phyloP scores from a whole-genome alignment of 2,888 invertebrate species.

The Tipula unca region DNA sequence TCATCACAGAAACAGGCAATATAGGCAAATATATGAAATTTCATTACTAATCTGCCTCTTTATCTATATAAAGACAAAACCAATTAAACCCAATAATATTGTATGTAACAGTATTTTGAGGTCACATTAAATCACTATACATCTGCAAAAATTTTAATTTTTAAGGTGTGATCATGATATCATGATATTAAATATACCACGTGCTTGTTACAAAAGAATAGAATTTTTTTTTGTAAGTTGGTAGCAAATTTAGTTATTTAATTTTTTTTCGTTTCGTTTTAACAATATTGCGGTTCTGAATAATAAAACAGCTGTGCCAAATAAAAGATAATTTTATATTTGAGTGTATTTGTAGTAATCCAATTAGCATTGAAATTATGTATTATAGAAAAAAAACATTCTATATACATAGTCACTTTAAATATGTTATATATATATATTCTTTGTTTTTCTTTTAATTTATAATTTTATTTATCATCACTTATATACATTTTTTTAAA shows the following conservation, averaged over 20 bases:
- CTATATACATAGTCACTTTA: not conserved
- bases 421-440: not conserved
- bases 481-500: not conserved
- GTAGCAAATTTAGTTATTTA: not conserved
- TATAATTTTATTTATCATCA: slow-evolving; percentile 8
- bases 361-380: slow-evolving; percentile 14
- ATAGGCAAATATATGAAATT: not conserved
- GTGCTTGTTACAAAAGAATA: not conserved
- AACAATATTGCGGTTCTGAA: not conserved
- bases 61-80: not conserved
- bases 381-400: not conserved
- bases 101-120: not conserved
- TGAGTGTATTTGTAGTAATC: not conserved
- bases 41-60: not conserved
- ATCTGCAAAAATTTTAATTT: not conserved
- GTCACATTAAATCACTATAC: not conserved
- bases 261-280: not conserved
- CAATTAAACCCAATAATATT: not conserved
- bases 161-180: slow-evolving; percentile 14
- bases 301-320: not conserved
- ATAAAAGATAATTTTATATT: not conserved
- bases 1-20: not conserved
- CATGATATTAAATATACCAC: slow-evolving; percentile 8
- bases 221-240: not conserved
- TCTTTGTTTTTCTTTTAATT: slow-evolving; percentile 4